Base-by-base conservation (phyloP, 2,888 invertebrate genomes). In the Agrochola circellaris region DNA sequence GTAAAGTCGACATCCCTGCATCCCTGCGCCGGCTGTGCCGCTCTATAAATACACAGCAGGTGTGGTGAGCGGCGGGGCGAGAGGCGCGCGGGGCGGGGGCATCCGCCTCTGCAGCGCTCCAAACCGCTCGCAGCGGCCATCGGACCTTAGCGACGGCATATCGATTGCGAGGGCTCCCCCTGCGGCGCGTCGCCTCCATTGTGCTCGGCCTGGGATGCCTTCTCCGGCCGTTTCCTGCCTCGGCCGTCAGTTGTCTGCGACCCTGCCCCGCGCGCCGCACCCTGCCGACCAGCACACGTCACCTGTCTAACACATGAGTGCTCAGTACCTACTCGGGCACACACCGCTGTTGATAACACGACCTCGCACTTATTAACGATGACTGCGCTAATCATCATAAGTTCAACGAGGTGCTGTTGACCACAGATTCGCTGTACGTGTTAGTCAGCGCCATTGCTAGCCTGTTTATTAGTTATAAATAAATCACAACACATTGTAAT, bases 161-260 rank as follows among this genome's bases (percentile, higher is more conserved):
- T 97, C 96, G 97, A 97, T 97, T 96, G 96, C 96, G 95, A 96
- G 95, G 96, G 95, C 95, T 96, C 96, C 96, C 96, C 96, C 95
- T 96, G 96, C 95, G 95, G 95, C 95, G 95, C 96, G 95, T 93
- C 93, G 95, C 94, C 94, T 93, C 94, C 95, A 95, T 96, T 95
- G 95, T 96, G 93, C 95, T 95, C 95, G 91, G 93, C 91, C 92
- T 94, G 95, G 95, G 96, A 96, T 96, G 95, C 95, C 95, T 95
- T 95, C 96, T 95, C 95, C 93, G 95, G 92, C 91, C 95, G 95
- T 93, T 96, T 95, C 96, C 96, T 95, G 95, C 93, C 94, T 90
- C 93, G 93, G 92, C 93, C 93, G 94, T 93, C 93, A 87, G 88
- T 90, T 90, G 89, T 85, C 91, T 89, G 90, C 87, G 90, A 85